These are phyloP conservation scores for Subacronicta megacephala DNA, from an alignment of 2,888 invertebrate species.

Conservation along the genomic window DNA sequence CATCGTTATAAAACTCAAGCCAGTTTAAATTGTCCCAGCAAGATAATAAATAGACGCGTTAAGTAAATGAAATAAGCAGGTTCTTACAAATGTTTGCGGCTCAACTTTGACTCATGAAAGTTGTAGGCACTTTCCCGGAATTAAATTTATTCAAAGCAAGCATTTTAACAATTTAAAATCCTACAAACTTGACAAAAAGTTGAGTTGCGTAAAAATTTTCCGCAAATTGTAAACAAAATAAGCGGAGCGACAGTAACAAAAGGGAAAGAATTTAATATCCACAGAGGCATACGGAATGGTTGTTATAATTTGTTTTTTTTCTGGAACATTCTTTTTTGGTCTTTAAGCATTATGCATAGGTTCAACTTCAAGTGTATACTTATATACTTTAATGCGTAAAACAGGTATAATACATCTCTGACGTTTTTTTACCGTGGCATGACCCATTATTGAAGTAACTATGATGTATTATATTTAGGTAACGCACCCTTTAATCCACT, in stretches of 20 bases:
- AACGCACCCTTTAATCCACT: too few relatives aligned
- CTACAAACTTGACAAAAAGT: slow-evolving; percentile 71
- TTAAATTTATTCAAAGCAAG: slow-evolving; percentile 71
- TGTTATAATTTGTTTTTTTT: slow-evolving; percentile 84
- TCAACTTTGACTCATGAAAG: slow-evolving; percentile 49
- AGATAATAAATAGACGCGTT: slow-evolving; percentile 39
- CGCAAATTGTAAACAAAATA: slow-evolving; percentile 79
- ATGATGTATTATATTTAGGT: too few relatives aligned
- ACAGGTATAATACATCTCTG: too few relatives aligned
- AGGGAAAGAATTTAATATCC: slow-evolving; percentile 86
- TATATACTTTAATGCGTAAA: too few relatives aligned
- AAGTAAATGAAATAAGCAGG: slow-evolving; percentile 43
- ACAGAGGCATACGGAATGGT: slow-evolving; percentile 76
- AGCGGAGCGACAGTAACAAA: slow-evolving; percentile 76
- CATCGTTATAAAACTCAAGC: not conserved
- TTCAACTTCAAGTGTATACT: too few relatives aligned
- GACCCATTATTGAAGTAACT: too few relatives aligned
- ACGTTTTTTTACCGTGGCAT: too few relatives aligned
- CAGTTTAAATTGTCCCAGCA: not conserved
- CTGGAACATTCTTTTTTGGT: slow-evolving; percentile 74
- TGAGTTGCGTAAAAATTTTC: slow-evolving; percentile 71
- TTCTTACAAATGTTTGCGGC: slow-evolving; percentile 51
- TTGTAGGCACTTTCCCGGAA: slow-evolving; percentile 53
- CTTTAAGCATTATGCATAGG: slow-evolving; percentile 67
- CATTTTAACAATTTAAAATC: slow-evolving; percentile 72